Percentiles rank a stretch among this genome's conserved stretches.
These are phyloP conservation scores for Patiria miniata DNA, from an alignment of 35 echinoderm and acorn worm genomes.

Conservation along the genomic window DNA sequence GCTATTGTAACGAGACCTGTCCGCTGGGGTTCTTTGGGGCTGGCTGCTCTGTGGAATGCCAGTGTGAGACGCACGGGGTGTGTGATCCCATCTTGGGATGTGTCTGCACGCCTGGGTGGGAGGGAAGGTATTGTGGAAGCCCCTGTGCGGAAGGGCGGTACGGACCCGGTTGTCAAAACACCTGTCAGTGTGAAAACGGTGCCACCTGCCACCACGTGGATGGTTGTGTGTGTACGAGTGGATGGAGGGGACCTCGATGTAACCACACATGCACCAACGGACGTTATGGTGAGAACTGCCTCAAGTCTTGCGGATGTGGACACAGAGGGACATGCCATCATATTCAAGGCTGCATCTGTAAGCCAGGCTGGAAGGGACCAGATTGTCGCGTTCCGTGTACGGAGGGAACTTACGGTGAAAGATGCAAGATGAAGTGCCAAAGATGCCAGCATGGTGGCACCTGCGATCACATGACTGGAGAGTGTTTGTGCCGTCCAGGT, in stretches of 20 bases:
- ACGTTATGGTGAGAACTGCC: conserved; percentile 57
- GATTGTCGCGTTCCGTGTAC: conserved; percentile 70
- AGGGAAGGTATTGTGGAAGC: conserved; percentile 61
- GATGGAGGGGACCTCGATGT: conserved; percentile 63
- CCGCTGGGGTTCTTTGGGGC: conserved; percentile 44
- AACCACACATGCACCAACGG: conserved; percentile 35
- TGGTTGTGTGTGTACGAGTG: conserved; percentile 69
- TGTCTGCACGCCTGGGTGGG: conserved; percentile 77
- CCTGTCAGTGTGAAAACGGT: conserved; percentile 78
- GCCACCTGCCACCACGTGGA: conserved; percentile 56
- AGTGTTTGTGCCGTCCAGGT: conserved; percentile 54
- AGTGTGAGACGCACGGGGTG: conserved; percentile 52
- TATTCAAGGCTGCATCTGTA: conserved; percentile 63
- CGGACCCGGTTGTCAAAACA: conserved; percentile 55
- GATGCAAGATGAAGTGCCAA: conserved; percentile 48
- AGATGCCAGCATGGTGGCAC: conserved; percentile 52
- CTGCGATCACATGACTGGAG: conserved; percentile 51
- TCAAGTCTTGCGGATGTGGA: conserved; percentile 57
- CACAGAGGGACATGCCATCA: conserved; percentile 63
- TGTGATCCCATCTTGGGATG: conserved; percentile 64
- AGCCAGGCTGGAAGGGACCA: conserved; percentile 73
- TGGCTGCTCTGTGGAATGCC: conserved; percentile 56
- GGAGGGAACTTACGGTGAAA: conserved; percentile 52
- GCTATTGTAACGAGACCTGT: conserved; percentile 46
- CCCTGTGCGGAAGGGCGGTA: conserved; percentile 61